A percentile compares a stretch with the other conserved stretches of the same genome.
phyloP scores from a whole-genome alignment of 2,797 vertebrate species.

The Sciurus vulgaris region DNA sequence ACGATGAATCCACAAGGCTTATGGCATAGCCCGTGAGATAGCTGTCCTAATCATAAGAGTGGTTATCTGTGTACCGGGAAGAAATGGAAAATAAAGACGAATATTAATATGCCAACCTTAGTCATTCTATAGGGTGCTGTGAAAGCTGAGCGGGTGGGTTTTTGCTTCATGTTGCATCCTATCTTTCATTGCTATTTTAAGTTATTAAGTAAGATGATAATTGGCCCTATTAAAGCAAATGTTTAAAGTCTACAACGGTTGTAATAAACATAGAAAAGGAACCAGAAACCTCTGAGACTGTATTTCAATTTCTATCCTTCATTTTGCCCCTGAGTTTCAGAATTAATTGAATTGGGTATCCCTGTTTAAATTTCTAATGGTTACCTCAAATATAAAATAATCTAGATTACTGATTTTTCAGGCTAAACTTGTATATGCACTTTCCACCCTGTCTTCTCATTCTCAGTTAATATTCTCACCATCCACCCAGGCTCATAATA shows the following conservation, averaged over 20 bases:
- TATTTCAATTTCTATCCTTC: background rate
- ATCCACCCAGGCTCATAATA: background rate
- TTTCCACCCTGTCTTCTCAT: too few relatives aligned
- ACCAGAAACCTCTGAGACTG: background rate
- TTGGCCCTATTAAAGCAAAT: background rate
- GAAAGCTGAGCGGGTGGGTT: background rate
- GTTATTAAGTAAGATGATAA: conserved; percentile 41
- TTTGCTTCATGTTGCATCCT: background rate
- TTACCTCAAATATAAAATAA: conserved; percentile 25
- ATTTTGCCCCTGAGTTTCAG: background rate
- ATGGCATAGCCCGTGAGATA: background rate
- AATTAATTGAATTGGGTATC: background rate
- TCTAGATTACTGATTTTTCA: background rate
- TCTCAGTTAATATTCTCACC: background rate
- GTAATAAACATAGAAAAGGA: conserved; percentile 14
- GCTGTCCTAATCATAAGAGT: background rate
- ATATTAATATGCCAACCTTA: background rate
- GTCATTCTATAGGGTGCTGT: background rate
- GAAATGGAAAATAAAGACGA: background rate
- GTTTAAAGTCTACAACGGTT: background rate
- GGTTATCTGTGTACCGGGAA: background rate
- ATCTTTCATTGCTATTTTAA: background rate
- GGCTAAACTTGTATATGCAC: background rate
- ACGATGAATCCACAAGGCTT: background rate
- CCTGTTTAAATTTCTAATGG: background rate